Percentiles rank a stretch among this genome's conserved stretches.
phyloP scores from a whole-genome alignment of 1,140 invertebrate species.

The Chironomus tepperi region DNA sequence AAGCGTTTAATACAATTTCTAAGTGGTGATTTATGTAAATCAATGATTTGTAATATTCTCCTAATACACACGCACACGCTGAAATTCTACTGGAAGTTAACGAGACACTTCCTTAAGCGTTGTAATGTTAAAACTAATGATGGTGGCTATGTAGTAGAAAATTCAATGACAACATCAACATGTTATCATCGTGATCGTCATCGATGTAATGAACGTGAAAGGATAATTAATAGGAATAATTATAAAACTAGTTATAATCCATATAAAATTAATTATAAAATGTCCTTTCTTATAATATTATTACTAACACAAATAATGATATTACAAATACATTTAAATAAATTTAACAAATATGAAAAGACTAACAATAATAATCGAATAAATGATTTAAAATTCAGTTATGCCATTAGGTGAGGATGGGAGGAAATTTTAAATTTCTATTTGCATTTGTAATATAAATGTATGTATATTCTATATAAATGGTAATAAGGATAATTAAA shows the following conservation, averaged over 20 bases:
- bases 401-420: background rate
- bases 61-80: background rate
- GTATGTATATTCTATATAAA: background rate
- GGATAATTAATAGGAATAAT: background rate
- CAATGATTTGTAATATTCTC: background rate
- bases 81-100: background rate
- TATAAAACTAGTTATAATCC: background rate
- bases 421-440: background rate
- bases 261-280: constrained; percentile 2
- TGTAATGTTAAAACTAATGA: background rate
- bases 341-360: background rate
- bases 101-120: background rate
- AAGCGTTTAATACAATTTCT: constrained; percentile 8
- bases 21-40: background rate
- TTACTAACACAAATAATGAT: background rate
- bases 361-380: background rate
- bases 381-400: background rate
- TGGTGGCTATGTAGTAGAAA: background rate
- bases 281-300: background rate
- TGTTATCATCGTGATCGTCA: background rate
- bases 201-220: background rate
- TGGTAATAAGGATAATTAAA: background rate
- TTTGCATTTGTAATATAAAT: constrained; percentile 14
- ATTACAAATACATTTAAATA: background rate
- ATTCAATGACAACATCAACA: background rate